Percentiles rank a stretch among this genome's conserved stretches.
These are phyloP conservation scores for Gobius niger DNA, from an alignment of 2,113 vertebrate genomes.

Conservation along the genomic window DNA sequence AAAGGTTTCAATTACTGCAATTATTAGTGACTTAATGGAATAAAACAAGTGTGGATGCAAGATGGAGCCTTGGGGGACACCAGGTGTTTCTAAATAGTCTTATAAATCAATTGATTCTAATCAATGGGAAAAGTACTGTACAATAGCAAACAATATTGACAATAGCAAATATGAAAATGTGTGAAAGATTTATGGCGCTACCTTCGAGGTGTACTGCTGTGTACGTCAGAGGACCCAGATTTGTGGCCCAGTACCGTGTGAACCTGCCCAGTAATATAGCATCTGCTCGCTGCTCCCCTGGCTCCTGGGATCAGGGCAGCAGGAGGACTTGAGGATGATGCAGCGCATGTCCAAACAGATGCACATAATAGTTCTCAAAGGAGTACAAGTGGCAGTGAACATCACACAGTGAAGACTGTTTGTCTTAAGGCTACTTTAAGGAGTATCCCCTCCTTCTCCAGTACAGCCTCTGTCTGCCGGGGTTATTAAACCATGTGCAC, in stretches of 20 bases:
- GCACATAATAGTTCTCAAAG: slow-evolving; percentile 13
- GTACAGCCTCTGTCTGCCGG: background rate
- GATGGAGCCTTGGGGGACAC: background rate
- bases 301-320: background rate
- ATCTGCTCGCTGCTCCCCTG: background rate
- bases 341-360: slow-evolving; percentile 2
- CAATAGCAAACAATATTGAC: background rate
- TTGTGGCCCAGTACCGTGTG: background rate
- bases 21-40: background rate
- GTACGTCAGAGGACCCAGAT: background rate
- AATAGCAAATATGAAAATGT: background rate
- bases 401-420: slow-evolving; percentile 9
- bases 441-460: slow-evolving; percentile 2
- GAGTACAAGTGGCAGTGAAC: background rate
- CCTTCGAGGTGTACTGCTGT: background rate
- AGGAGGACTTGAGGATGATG: slow-evolving; percentile 1
- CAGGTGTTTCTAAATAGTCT: background rate
- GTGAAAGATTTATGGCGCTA: background rate
- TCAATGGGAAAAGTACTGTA: background rate
- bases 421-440: slow-evolving; percentile 1
- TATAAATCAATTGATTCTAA: too few species aligned
- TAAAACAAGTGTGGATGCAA: background rate
- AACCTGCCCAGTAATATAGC: background rate
- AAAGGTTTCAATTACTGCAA: background rate
- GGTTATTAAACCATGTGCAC: too few species aligned